A percentile compares a stretch with the other conserved stretches of the same genome.
Conservation (phyloP, 2,888 invertebrate species). For the Phaedon cochleariae region DNA sequence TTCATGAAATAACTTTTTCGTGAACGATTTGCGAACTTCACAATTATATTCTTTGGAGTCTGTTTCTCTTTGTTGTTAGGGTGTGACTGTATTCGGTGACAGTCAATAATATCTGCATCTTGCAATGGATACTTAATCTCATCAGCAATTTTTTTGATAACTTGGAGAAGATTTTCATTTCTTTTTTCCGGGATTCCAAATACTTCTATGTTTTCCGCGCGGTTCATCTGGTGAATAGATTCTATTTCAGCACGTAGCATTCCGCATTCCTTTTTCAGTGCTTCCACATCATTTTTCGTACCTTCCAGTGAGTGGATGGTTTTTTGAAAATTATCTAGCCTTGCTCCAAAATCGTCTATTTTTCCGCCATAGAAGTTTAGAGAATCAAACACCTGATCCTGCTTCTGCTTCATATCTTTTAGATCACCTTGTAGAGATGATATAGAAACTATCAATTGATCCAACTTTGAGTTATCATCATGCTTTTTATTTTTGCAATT, state of each 20-base stretch:
- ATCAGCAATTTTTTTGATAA: slow-evolving; percentile 4
- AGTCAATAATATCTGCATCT: background rate
- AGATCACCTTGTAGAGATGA: background rate
- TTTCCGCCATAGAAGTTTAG: slow-evolving; percentile 10
- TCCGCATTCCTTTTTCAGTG: slow-evolving; percentile 4
- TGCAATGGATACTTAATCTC: background rate
- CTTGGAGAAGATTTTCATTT: slow-evolving; percentile 5
- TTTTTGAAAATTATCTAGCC: slow-evolving; percentile 8
- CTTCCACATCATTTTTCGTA: slow-evolving; percentile 5
- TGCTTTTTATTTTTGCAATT: background rate
- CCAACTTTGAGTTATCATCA: slow-evolving; percentile 9
- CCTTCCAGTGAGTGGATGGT: slow-evolving; percentile 1
- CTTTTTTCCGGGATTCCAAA: slow-evolving; percentile 10
- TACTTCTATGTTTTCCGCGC: slow-evolving; percentile 6
- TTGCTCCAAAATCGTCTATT: slow-evolving; percentile 10
- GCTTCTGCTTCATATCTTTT: slow-evolving; percentile 6
- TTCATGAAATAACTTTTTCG: background rate
- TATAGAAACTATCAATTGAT: slow-evolving; percentile 9
- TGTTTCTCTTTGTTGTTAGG: slow-evolving; percentile 3
- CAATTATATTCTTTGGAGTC: background rate
- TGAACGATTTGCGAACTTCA: background rate
- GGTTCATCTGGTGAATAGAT: slow-evolving; percentile 10
- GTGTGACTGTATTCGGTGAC: background rate
- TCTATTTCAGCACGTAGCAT: slow-evolving; percentile 3
- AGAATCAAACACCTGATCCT: slow-evolving; percentile 9